These are phyloP conservation scores for Sebastes glaucus DNA, from an alignment of 2,797 vertebrate genomes.

Conservation along the genomic window DNA sequence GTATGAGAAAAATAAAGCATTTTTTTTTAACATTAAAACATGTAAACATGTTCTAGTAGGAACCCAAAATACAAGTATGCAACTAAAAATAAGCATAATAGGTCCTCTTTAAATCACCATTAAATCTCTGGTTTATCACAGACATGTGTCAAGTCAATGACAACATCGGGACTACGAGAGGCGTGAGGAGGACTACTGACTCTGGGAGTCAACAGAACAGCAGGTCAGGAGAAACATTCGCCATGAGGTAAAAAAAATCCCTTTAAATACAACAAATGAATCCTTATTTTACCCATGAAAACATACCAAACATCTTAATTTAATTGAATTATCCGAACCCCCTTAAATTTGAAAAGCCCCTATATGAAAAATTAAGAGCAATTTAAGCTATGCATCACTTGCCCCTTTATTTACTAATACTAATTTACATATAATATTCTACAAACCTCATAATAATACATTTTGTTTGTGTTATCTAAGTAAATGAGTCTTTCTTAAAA, in stretches of 20 bases:
- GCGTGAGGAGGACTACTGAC: slow-evolving; percentile 58
- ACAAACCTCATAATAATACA: background rate
- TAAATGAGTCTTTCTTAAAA: background rate
- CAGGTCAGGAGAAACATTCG: slow-evolving; percentile 46
- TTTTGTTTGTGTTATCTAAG: background rate
- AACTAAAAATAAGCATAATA: too few species aligned
- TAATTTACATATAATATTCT: background rate
- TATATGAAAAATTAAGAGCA: background rate
- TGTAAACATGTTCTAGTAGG: too few species aligned
- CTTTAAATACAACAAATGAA: background rate
- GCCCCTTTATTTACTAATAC: background rate
- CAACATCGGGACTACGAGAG: slow-evolving; percentile 22
- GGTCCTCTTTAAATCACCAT: background rate
- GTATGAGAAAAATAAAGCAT: too few species aligned
- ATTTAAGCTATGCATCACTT: background rate
- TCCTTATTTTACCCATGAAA: background rate
- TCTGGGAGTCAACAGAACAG: background rate
- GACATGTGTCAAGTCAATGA: slow-evolving; percentile 74
- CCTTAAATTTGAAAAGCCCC: background rate
- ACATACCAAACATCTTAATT: background rate
- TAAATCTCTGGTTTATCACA: slow-evolving; percentile 13
- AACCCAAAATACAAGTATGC: too few species aligned
- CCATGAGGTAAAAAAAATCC: accelerated
- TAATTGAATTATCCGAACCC: background rate
- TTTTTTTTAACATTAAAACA: too few species aligned